phyloP scores from a whole-genome alignment of 2,888 invertebrate genomes.

The Metallyticus violacea region DNA sequence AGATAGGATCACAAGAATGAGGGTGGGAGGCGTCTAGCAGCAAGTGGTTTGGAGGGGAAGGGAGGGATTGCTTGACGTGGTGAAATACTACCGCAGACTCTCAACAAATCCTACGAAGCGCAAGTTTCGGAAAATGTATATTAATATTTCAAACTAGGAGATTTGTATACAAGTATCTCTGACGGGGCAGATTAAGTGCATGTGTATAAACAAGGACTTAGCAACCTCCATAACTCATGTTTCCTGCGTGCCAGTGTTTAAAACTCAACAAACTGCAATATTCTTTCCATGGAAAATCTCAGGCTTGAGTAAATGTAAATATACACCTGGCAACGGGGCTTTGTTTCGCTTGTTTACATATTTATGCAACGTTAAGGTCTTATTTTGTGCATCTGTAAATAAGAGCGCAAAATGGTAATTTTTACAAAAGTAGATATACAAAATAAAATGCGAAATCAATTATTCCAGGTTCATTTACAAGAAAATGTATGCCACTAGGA shows the following conservation, averaged over 20 bases:
- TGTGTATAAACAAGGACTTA: not conserved
- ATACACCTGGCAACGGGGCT: too few relatives aligned
- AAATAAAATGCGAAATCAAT: too few relatives aligned
- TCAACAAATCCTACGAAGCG: not conserved
- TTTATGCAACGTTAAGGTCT: too few relatives aligned
- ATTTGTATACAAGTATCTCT: not conserved
- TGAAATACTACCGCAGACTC: not conserved
- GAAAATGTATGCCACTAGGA: too few relatives aligned
- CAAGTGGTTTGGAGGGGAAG: not conserved
- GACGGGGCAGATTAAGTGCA: not conserved
- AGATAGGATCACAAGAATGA: not conserved
- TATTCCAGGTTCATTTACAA: too few relatives aligned
- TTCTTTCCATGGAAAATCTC: not conserved
- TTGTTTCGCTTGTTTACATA: too few relatives aligned
- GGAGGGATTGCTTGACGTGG: not conserved
- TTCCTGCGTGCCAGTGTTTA: not conserved
- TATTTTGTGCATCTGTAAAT: too few relatives aligned
- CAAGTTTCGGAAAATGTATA: not conserved
- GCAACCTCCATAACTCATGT: not conserved
- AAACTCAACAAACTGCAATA: not conserved
- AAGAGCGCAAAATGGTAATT: too few relatives aligned
- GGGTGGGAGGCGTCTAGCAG: too few relatives aligned
- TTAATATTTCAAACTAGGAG: not conserved
- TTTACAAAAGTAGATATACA: too few relatives aligned
- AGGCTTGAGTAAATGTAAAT: too few relatives aligned